Percentiles rank a stretch among this genome's conserved stretches.
Evolutionary conservation across 2,888 invertebrate species (phyloP).

Genomic region (Trichogramma dendrolimi): DNA sequence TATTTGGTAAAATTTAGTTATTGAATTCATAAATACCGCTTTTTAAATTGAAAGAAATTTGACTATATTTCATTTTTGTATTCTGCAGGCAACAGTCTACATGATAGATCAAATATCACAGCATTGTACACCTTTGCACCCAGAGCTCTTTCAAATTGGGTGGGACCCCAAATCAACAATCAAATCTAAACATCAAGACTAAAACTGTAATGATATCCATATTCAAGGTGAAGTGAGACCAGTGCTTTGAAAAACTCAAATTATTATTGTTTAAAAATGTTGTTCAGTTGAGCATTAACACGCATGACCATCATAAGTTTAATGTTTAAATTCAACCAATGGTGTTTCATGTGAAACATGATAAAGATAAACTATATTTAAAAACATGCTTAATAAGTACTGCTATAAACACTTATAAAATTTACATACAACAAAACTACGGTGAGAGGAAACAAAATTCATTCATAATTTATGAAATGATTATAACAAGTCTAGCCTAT

Average conservation of each 20-base stretch:
- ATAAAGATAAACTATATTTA: too few relatives aligned
- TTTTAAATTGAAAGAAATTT: conserved; percentile 7
- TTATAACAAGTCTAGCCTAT: conserved; percentile 11
- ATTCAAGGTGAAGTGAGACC: too few relatives aligned
- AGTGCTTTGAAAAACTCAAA: too few relatives aligned
- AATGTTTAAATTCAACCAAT: too few relatives aligned
- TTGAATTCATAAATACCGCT: conserved; percentile 12
- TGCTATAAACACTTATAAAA: neutral
- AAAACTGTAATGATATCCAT: too few relatives aligned
- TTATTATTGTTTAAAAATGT: too few relatives aligned
- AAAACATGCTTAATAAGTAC: too few relatives aligned
- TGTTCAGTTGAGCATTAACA: too few relatives aligned
- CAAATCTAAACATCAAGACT: conserved; percentile 11
- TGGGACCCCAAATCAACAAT: conserved; percentile 50
- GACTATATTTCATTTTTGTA: neutral
- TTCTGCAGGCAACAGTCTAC: conserved; percentile 67
- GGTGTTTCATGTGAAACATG: too few relatives aligned
- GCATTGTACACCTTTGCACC: conserved; percentile 80
- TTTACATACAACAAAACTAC: conserved; percentile 20
- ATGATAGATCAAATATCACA: conserved; percentile 79
- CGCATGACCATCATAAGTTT: too few relatives aligned
- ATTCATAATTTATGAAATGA: neutral
- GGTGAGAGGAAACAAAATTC: conserved; percentile 20
- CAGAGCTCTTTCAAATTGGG: conserved; percentile 60
- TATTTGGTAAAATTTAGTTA: conserved; percentile 57